These are phyloP conservation scores for Microchrysa polita DNA, from an alignment of 2,888 invertebrate genomes.

Conservation along the genomic window DNA sequence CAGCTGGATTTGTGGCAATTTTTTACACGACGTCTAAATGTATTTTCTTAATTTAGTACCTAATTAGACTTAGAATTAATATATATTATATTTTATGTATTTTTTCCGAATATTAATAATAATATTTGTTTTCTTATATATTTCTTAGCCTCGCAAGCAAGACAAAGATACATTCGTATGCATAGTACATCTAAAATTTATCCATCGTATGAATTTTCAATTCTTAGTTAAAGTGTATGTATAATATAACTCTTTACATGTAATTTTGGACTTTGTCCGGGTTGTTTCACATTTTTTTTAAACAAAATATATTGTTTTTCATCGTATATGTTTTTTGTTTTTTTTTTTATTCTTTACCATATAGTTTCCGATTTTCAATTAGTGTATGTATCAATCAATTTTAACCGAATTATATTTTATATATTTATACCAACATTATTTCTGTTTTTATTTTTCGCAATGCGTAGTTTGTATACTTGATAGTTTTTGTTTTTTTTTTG, in stretches of 20 bases:
- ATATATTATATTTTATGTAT: too few relatives aligned
- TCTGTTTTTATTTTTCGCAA: too few relatives aligned
- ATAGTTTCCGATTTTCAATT: not conserved
- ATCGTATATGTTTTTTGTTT: not conserved
- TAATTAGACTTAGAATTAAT: too few relatives aligned
- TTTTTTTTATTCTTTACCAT: too few relatives aligned
- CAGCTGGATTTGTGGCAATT: not conserved
- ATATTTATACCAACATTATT: too few relatives aligned
- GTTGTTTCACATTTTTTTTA: constrained; percentile 3
- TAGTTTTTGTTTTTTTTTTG: not conserved
- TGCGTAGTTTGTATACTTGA: constrained; percentile 14
- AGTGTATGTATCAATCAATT: not conserved
- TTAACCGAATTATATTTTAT: not conserved
- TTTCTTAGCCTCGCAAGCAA: not conserved
- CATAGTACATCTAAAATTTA: not conserved
- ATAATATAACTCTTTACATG: constrained; percentile 28
- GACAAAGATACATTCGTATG: not conserved
- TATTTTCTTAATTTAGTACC: too few relatives aligned
- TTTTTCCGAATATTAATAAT: too few relatives aligned
- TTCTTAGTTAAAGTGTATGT: constrained; percentile 8
- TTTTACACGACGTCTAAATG: not conserved
- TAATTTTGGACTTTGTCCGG: constrained; percentile 3
- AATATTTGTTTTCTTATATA: not conserved
- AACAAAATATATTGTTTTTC: constrained; percentile 28
- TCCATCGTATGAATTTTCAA: not conserved